A percentile compares a stretch with the other conserved stretches of the same genome.
Evolutionary conservation across 2,797 vertebrate species (phyloP).

Genomic region (Eulemur rubriventer): DNA sequence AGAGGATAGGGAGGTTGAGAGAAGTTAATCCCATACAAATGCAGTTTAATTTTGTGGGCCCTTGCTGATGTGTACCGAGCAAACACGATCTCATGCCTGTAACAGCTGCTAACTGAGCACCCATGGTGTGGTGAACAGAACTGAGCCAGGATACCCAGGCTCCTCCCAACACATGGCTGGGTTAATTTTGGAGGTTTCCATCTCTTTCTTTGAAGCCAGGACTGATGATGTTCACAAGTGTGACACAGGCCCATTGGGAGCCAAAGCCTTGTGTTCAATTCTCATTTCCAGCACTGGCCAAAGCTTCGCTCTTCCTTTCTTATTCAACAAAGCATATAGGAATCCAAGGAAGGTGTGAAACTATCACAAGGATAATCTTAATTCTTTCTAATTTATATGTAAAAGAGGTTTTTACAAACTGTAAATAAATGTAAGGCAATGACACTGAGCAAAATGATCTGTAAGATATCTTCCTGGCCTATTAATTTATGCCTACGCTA

Average conservation of each 20-base stretch:
- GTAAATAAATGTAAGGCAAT: background rate
- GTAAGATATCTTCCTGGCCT: background rate
- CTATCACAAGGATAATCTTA: background rate
- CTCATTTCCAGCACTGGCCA: background rate
- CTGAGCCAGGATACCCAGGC: background rate
- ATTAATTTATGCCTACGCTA: background rate
- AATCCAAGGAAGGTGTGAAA: background rate
- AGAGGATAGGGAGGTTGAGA: background rate
- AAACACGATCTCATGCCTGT: background rate
- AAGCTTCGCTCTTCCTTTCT: background rate
- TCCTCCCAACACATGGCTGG: background rate
- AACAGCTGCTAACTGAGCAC: background rate
- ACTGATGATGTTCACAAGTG: background rate
- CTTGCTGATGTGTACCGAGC: background rate
- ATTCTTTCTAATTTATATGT: constrained; percentile 1
- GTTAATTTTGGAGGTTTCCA: background rate
- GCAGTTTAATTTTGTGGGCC: background rate
- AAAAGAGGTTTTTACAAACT: constrained; percentile 9
- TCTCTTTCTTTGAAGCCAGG: background rate
- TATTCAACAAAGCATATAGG: background rate
- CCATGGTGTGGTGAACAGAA: background rate
- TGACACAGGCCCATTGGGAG: background rate
- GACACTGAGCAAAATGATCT: background rate
- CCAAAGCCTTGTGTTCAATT: background rate
- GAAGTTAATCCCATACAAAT: background rate